Base-by-base conservation (phyloP, 2,797 vertebrate species). In the Mus spretus region DNA sequence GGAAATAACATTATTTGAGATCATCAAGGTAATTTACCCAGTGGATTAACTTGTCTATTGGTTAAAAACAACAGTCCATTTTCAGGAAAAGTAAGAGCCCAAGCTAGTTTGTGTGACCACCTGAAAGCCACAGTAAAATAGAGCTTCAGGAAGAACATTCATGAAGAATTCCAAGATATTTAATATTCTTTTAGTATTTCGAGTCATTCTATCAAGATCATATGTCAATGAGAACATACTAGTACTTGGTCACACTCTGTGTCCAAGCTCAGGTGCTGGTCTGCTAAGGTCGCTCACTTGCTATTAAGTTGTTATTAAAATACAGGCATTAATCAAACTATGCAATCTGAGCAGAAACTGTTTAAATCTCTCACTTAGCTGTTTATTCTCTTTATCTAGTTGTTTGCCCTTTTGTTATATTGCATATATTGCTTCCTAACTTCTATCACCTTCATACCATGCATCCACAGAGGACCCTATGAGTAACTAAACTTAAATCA, bases 331-430 rank as follows among this genome's bases (percentile, higher is more conserved):
- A 80, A 84, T 88, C 6, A 80, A 70, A 83, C 5, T 44, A 0
- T 75, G 19, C 14, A 79, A 65, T 15, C 20, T 83, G 57, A 77
- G 3, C 13, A 93, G 31, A 13, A 34, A n/a, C 59, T 75, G 26
- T 19, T 2, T 74, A 63, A 14, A 19, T 34, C 57, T 75, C 15
- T 61, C 9, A 24, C 26, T 88, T 72, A 67, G 34, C 53, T 78
- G 17, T 15, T 95, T 10, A 6, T 1, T 53, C 31, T 70, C 26
- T 75, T 93, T 47, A n/a, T 67, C 9, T 70, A 22, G 0, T 61
- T 83, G n/a, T 86, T 84, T 94, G 85, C 26, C 50, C 31, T 72
- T 85, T 97, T 95, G 20, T 19, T 55, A 40, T 24, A 28, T 88
- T 81, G 80, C 93, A 82, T 83, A 81, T 37, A 55, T 72, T 47